phyloP scores from a whole-genome alignment of 1,140 invertebrate species.

The Musca vetustissima region DNA sequence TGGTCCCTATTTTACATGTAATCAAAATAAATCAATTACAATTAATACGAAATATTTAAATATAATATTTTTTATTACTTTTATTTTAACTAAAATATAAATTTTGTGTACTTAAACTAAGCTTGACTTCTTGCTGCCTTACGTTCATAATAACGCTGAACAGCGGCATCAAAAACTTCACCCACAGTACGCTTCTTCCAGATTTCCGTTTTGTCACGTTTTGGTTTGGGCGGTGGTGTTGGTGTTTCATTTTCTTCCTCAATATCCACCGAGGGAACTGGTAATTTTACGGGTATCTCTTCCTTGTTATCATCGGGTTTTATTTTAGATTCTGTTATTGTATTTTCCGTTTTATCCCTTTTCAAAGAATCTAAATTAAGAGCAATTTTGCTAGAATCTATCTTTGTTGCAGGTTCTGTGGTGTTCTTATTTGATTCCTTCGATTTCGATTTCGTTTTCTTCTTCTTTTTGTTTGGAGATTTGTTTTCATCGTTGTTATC shows the following conservation, averaged over 20 bases:
- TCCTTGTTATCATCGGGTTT: conserved; percentile 28
- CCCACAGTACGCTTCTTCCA: conserved; percentile 86
- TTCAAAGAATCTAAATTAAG: conserved; percentile 22
- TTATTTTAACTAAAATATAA: too few species aligned
- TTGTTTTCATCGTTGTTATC: neutral
- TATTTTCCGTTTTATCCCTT: conserved; percentile 26
- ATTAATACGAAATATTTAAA: too few species aligned
- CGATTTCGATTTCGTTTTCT: conserved; percentile 33
- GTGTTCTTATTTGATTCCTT: conserved; percentile 20
- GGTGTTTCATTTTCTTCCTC: conserved; percentile 21
- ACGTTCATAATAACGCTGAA: conserved; percentile 76
- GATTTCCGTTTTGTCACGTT: conserved; percentile 64
- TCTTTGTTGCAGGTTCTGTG: neutral
- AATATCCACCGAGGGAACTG: neutral
- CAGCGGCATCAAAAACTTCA: conserved; percentile 75
- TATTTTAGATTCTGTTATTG: conserved; percentile 5
- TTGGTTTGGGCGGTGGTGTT: conserved; percentile 16
- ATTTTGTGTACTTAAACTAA: neutral
- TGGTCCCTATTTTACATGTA: too few species aligned
- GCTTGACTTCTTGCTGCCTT: conserved; percentile 58
- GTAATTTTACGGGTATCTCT: conserved; percentile 16
- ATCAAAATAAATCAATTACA: too few species aligned
- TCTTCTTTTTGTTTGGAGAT: conserved; percentile 31
- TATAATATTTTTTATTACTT: too few species aligned
- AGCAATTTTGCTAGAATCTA: neutral